Evolutionary conservation across 2,113 vertebrate genomes (phyloP).

Genomic region (Gasterosteus aculeatus): DNA sequence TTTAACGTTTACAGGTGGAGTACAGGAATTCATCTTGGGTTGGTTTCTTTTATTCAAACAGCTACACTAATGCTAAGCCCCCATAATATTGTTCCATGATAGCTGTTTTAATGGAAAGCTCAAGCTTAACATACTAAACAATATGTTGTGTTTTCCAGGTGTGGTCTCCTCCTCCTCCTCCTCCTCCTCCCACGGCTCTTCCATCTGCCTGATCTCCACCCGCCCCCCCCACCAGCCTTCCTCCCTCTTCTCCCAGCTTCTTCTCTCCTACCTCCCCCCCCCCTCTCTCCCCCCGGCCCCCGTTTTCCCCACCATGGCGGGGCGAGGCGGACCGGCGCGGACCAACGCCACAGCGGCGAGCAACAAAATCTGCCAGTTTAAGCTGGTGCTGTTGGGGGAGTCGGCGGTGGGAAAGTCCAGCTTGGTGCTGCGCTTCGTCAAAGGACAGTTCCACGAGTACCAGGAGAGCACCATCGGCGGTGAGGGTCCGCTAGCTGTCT

Average conservation of each 20-base stretch:
- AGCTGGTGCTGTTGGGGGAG: constrained; percentile 94
- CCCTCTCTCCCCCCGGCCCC: not conserved
- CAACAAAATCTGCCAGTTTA: constrained; percentile 99
- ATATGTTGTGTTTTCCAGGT: constrained; percentile 56
- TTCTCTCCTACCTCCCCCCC: not conserved
- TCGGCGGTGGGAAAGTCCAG: constrained; percentile 98
- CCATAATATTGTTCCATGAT: not conserved
- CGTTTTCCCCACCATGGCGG: constrained; percentile 84
- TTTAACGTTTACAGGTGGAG: not conserved
- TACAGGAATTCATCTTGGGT: not conserved
- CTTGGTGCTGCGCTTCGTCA: constrained; percentile 97
- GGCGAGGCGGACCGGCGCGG: constrained; percentile 92
- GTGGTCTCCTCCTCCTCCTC: constrained; percentile 66
- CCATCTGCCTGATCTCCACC: constrained; percentile 44
- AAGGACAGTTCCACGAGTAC: constrained; percentile 98
- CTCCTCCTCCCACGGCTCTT: constrained; percentile 24
- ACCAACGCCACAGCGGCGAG: constrained; percentile 92
- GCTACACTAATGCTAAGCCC: not conserved
- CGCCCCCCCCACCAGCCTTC: not conserved
- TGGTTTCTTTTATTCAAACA: not conserved
- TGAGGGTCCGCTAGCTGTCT: constrained; percentile 65
- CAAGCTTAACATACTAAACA: not conserved
- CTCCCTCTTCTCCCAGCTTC: constrained; percentile 33
- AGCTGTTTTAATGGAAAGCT: constrained; percentile 18
- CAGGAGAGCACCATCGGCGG: constrained; percentile 99